A percentile compares a stretch with the other conserved stretches of the same genome.
Conservation (phyloP, 2,888 invertebrate species). For the Himalopsyche japonica region DNA sequence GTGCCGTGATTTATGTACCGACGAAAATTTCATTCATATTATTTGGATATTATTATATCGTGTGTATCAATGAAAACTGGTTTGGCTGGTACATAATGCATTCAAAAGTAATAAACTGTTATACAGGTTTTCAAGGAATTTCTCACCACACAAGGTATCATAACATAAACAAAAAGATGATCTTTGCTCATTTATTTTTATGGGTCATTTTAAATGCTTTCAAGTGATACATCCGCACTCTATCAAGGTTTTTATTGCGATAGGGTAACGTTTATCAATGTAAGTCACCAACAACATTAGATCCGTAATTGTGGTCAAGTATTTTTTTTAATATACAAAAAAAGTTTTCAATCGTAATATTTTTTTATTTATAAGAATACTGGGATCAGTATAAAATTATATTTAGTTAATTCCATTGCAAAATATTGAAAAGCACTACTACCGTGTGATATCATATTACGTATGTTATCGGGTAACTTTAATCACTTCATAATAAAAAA, state of each 20-base stretch:
- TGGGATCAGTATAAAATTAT: no score
- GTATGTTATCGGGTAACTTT: no score
- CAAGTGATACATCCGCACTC: neutral
- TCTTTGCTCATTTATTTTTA: neutral
- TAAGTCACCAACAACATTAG: no score
- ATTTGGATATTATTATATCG: neutral
- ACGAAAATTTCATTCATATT: neutral
- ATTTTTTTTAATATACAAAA: no score
- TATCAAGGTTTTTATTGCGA: neutral
- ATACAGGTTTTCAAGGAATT: neutral
- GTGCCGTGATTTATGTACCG: neutral
- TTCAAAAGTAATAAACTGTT: slow-evolving; percentile 1
- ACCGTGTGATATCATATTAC: no score
- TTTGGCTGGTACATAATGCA: neutral
- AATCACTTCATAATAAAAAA: no score
- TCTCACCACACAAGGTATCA: neutral
- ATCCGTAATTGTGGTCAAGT: no score
- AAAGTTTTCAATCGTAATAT: no score
- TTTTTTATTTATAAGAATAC: no score
- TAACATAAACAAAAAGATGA: neutral
- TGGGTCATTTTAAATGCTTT: neutral
- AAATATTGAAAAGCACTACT: no score
- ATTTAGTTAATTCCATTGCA: no score
- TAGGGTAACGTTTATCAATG: neutral
- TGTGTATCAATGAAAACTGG: neutral